These are phyloP conservation scores for Semaprochilodus insignis DNA, from an alignment of 2,797 vertebrate species.

Conservation along the genomic window DNA sequence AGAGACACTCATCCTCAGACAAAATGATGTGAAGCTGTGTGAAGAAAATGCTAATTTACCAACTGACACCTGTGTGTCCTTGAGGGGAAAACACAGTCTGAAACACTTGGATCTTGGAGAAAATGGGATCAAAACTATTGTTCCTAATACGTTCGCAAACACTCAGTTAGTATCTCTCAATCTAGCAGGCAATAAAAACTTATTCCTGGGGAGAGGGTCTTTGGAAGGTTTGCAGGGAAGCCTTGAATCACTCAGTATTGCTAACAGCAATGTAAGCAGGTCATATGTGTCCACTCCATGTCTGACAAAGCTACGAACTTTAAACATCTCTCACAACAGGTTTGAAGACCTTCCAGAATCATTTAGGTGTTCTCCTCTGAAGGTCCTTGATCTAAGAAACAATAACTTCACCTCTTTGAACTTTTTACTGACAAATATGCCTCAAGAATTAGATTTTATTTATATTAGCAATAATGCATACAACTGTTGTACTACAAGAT, in stretches of 20 bases:
- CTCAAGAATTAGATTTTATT: slow-evolving; percentile 9
- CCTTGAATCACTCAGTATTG: slow-evolving; percentile 71
- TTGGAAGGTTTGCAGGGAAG: slow-evolving; percentile 67
- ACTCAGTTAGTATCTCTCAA: slow-evolving; percentile 72
- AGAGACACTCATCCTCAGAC: slow-evolving; percentile 72
- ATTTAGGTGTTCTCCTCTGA: slow-evolving; percentile 19
- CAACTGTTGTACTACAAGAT: slow-evolving; percentile 29
- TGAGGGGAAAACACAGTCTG: slow-evolving; percentile 67
- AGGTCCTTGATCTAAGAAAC: slow-evolving; percentile 22
- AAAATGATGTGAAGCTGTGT: slow-evolving; percentile 74
- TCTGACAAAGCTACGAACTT: background rate
- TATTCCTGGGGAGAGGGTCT: slow-evolving; percentile 64
- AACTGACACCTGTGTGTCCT: slow-evolving; percentile 63
- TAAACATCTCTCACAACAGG: slow-evolving; percentile 36
- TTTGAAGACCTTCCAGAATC: slow-evolving; percentile 15
- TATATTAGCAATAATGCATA: slow-evolving; percentile 35
- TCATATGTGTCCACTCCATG: slow-evolving; percentile 11
- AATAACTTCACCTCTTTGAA: slow-evolving; percentile 30
- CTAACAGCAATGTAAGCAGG: slow-evolving; percentile 1
- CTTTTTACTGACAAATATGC: background rate
- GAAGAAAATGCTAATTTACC: slow-evolving; percentile 1
- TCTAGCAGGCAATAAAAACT: slow-evolving; percentile 67
- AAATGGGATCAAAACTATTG: slow-evolving; percentile 70
- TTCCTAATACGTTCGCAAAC: slow-evolving; percentile 64
- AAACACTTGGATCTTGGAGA: slow-evolving; percentile 73